Evolutionary conservation across 1,140 invertebrate species (phyloP).

Genomic region (Ceratitis capitata): DNA sequence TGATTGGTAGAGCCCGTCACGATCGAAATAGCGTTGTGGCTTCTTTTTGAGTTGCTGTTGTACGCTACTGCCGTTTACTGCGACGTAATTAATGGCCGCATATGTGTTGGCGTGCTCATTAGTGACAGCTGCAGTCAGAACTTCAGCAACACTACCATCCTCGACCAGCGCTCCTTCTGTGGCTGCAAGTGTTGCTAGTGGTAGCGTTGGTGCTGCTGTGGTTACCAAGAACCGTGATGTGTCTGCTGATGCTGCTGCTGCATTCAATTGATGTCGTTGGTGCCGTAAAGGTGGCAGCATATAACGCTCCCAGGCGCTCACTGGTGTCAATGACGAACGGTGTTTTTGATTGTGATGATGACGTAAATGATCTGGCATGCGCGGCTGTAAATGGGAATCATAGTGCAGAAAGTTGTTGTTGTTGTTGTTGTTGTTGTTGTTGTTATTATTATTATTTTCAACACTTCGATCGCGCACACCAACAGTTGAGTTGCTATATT

Average conservation of each 20-base stretch:
- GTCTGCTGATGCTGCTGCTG: background rate
- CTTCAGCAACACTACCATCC: background rate
- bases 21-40: background rate
- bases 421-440: background rate
- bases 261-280: background rate
- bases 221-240: background rate
- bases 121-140: background rate
- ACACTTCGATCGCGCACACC: background rate
- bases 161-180: background rate
- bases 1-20: background rate
- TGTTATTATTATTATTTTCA: background rate
- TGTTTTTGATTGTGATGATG: background rate
- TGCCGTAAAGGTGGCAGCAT: background rate
- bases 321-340: background rate
- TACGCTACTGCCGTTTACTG: background rate
- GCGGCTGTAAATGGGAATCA: background rate
- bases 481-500: background rate
- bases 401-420: background rate
- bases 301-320: background rate
- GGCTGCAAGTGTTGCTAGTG: too few species aligned
- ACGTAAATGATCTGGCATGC: background rate
- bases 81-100: background rate
- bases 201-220: background rate
- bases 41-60: background rate
- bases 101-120: background rate